Evolutionary conservation across 64 coral and sea anemone species (phyloP).

Genomic region (Stichodactyla mertensii): DNA sequence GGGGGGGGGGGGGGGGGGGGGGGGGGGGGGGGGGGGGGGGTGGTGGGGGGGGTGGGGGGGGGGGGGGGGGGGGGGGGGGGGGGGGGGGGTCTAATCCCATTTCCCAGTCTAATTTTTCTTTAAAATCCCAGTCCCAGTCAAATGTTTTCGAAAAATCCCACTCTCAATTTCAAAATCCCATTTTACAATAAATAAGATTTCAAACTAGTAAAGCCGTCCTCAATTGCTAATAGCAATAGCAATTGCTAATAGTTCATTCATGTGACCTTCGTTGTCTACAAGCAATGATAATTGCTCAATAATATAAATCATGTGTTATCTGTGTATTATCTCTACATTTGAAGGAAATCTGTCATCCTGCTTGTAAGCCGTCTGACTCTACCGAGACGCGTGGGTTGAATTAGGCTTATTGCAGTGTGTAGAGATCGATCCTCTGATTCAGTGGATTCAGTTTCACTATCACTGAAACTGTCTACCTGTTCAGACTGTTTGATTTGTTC

Average conservation of each 20-base stretch:
- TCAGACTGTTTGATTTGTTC: too few species aligned
- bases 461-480: background rate
- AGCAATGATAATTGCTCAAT: too few species aligned
- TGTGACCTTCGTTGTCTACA: too few species aligned
- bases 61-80: too few species aligned
- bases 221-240: background rate
- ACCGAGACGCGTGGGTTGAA: background rate
- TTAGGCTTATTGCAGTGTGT: background rate
- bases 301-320: conserved; percentile 4
- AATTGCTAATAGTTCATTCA: too few species aligned
- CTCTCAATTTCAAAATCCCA: conserved; percentile 42
- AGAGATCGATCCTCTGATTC: background rate
- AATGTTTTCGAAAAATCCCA: conserved; percentile 21
- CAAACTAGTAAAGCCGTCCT: background rate
- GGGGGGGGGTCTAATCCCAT: conserved; percentile 34
- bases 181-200: conserved; percentile 15
- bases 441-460: background rate
- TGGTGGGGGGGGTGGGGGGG: too few species aligned
- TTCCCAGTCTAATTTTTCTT: background rate
- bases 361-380: conserved; percentile 42
- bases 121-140: background rate
- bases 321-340: conserved; percentile 49
- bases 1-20: too few species aligned
- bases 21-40: too few species aligned
- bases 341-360: conserved; percentile 54